Base-by-base conservation (phyloP, 2,113 vertebrate species). In the Regulus satrapa region DNA sequence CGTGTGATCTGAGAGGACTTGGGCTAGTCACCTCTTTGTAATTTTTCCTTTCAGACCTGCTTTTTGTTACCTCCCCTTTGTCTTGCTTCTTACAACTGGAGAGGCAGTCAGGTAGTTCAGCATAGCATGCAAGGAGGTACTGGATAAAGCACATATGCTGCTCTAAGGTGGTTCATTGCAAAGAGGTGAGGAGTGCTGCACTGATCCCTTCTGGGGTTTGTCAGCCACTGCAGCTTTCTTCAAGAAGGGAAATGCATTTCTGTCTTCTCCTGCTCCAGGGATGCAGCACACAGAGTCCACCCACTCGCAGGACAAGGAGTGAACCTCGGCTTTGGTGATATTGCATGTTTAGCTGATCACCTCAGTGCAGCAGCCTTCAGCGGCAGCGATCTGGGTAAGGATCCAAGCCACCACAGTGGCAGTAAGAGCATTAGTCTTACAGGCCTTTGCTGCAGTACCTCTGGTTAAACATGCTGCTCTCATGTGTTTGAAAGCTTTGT, bases 281-380 rank as follows among this genome's bases (percentile, higher is more conserved):
- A 99, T 91, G 99, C 99, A 64, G 99, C 99, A 54, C 99, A 99
- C 98, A 98, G 99, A 93, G 98, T 99, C 76, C 99, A 99, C 97
- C 99, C 99, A 23, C 98, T 99, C 66, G 99, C 99, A 45, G 99
- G 99, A 93, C 99, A 99, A 95, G 99, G 99, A 91, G 99, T 98
- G 94, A 99, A 99, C 98, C 98, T 99, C 97, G 99, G 99, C 88
- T 99, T 99, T 82, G 99, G 99, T 52, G 99, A 99, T 96, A 98
- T 99, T 94, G 98, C 98, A 21, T 98, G 98, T 94, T 98, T 99
- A 96, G 98, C 98, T 18, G 98, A 95, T 94, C 97, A 99, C 91
- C 98, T 99, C 93, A 99, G 99, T 85, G 97, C 97, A 92, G 99
- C 99, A 40, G 99, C 99, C 88, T 99, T 99, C 98, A 98, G 98